Evolutionary conservation across 2,113 vertebrate species (phyloP).

Genomic region (Bubo blakistoni): DNA sequence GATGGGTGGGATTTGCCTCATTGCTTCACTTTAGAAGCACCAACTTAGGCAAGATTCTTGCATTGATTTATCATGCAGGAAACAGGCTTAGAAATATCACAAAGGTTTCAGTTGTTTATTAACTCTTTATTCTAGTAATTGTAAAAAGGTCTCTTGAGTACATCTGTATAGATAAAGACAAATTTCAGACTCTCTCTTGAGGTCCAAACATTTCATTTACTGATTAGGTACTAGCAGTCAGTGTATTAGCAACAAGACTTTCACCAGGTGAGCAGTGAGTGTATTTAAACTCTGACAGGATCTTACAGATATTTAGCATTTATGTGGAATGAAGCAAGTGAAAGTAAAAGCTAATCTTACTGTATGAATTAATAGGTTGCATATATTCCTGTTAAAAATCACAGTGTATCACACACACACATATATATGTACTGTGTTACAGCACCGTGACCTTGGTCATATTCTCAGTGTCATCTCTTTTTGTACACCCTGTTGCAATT

Average conservation of each 20-base stretch:
- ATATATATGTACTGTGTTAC: no score
- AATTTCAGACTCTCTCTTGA: neutral
- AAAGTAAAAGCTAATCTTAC: neutral
- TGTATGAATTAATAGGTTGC: neutral
- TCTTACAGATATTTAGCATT: neutral
- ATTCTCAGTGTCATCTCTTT: neutral
- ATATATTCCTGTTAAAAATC: neutral
- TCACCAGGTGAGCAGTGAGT: neutral
- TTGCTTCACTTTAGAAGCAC: neutral
- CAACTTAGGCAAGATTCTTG: neutral
- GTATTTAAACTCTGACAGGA: neutral
- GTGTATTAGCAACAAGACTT: neutral
- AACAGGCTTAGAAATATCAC: neutral
- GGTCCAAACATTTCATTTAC: neutral
- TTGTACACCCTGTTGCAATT: neutral
- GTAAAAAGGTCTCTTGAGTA: neutral
- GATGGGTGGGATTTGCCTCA: neutral
- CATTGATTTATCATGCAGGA: neutral
- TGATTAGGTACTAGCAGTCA: neutral
- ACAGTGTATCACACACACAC: neutral
- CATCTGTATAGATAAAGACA: neutral
- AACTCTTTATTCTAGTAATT: neutral
- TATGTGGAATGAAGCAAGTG: neutral
- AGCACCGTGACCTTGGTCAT: neutral
- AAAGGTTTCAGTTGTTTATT: neutral